Evolutionary conservation across 37 sponge, comb jelly and placozoan species (phyloP), one percentile per base, ranked within the genome.

Genomic region (Beroe ovata): DNA sequence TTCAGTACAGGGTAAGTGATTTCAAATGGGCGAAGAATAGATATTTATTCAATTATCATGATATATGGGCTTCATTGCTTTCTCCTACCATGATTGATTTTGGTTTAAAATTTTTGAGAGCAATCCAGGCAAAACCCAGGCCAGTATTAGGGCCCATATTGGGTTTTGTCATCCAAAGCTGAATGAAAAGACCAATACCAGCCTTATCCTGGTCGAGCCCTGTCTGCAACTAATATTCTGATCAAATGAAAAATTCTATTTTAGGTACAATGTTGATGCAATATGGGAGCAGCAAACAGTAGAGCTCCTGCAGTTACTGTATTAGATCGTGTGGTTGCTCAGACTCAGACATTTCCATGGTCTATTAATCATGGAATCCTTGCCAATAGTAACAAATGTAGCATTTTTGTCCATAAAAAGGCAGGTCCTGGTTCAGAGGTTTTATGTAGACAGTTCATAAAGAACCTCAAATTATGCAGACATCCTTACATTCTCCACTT

Each of bases 371-470:
- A 77, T 36, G 84, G 84, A n/a, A 40, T 21, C 21, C 23, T 77
- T 42, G 84, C 84, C n/a, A 77, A 42, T 23, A 54, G 84, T 4
- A 16, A 40, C 3, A 77, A 77, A 77, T 77, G 84, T 23, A 77
- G 84, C 25, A 77, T 77, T 11, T 77, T 77, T 77, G 84, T 77
- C 4, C 84, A 77, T 35, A 77, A 77, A 54, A 77, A 77, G 28
- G 11, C 38, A 23, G 84, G 84, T 21, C 84, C 47, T 4, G 84
- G 84, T 19, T 77, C 84, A 8, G 3, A 20, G 21, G 33, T 42
- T 3, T 3, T 11, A 25, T 77, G 84, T 25, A 23, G 41, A 3
- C 54, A 42, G 47, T 23, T 77, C 1, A 40, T 77, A 4, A 77
- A 77, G 47, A 77, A 77, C n/a, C 54, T 77, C 1, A 77, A 77